Evolutionary conservation across 2,888 invertebrate species (phyloP).

Genomic region (Oxytorus armatus): DNA sequence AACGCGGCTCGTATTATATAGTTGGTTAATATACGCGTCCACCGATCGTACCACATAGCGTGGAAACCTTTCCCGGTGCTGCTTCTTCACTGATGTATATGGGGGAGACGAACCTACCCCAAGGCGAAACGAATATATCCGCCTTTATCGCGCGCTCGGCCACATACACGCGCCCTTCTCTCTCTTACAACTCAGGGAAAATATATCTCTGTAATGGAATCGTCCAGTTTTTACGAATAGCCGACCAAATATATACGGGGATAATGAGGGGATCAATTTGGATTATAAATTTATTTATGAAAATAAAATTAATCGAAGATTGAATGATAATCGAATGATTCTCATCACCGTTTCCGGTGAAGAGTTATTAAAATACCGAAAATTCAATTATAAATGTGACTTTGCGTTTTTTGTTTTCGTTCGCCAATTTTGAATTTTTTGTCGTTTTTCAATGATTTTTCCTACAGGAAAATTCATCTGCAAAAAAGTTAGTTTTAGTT

Average conservation of each 20-base stretch:
- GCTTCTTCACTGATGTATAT: neutral
- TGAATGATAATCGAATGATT: too few species aligned
- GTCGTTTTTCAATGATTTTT: too few species aligned
- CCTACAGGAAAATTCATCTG: too few species aligned
- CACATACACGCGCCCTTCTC: constrained; percentile 39
- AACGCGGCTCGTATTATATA: neutral
- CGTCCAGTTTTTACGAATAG: constrained; percentile 39
- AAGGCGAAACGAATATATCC: constrained; percentile 75
- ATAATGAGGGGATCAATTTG: neutral
- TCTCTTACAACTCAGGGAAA: constrained; percentile 46
- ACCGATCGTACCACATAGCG: constrained; percentile 23
- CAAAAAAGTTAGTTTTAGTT: too few species aligned
- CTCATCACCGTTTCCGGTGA: too few species aligned
- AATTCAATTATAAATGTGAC: too few species aligned
- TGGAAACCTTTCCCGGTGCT: constrained; percentile 9
- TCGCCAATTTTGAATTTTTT: too few species aligned
- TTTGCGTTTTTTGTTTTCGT: too few species aligned
- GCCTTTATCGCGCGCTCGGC: constrained; percentile 53
- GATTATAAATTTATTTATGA: too few species aligned
- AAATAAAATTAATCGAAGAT: neutral
- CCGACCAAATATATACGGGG: neutral
- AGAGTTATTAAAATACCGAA: too few species aligned
- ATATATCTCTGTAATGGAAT: constrained; percentile 66
- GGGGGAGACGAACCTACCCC: constrained; percentile 76
- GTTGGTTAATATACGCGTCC: neutral